Conservation (phyloP, 92 coral and sea anemone genomes). For the Diadumene lineata region DNA sequence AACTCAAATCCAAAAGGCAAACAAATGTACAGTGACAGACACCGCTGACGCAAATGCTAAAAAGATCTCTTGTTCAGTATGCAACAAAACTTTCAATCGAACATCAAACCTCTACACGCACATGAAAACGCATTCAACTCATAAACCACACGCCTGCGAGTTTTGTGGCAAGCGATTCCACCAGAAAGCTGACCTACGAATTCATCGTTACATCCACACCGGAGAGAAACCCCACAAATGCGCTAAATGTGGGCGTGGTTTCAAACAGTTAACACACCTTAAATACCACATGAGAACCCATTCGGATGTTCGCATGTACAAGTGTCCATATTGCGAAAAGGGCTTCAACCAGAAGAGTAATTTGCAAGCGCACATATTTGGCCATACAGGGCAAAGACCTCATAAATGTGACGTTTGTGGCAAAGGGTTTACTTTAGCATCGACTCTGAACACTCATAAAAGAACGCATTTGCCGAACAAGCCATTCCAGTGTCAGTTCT, state of each 20-base stretch:
- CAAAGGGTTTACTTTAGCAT: constrained; percentile 78
- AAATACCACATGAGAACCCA: constrained; percentile 92
- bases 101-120: constrained; percentile 77
- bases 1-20: no score
- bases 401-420: constrained; percentile 72
- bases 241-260: constrained; percentile 76
- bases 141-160: constrained; percentile 73
- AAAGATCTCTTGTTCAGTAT: constrained; percentile 46
- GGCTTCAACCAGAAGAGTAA: constrained; percentile 91
- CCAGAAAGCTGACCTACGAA: constrained; percentile 78
- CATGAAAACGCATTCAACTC: constrained; percentile 63
- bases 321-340: constrained; percentile 80
- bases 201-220: constrained; percentile 85
- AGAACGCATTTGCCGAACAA: constrained; percentile 71
- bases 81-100: constrained; percentile 72
- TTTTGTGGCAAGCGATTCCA: constrained; percentile 81
- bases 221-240: constrained; percentile 91
- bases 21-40: not conserved
- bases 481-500: constrained; percentile 71
- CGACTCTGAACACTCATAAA: constrained; percentile 81
- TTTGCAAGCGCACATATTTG: constrained; percentile 77
- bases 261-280: constrained; percentile 83
- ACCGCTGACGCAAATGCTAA: not conserved
- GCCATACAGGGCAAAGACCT: constrained; percentile 88
- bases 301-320: constrained; percentile 72